Evolutionary conservation across 2,888 invertebrate species (phyloP).

Genomic region (Cordylochernes scorpioides): DNA sequence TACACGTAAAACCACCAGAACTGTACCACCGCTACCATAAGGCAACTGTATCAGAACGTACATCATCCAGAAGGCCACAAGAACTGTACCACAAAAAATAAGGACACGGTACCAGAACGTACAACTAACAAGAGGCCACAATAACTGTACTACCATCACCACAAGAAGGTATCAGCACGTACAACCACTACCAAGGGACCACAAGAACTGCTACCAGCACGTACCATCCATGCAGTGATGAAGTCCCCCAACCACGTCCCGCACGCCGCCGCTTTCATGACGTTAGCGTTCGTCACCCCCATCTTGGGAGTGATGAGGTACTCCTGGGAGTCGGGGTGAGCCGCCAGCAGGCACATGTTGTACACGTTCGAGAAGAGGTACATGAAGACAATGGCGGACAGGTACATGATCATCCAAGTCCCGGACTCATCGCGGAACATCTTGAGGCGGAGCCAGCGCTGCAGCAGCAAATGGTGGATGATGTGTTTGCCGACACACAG

Average conservation of each 20-base stretch:
- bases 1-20: too few relatives aligned
- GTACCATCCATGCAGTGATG: slow-evolving; percentile 27
- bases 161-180: too few relatives aligned
- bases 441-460: slow-evolving; percentile 23
- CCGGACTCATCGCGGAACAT: slow-evolving; percentile 28
- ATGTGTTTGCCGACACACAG: slow-evolving; percentile 25
- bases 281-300: slow-evolving; percentile 24
- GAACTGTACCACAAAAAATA: background rate
- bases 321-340: slow-evolving; percentile 18
- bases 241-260: slow-evolving; percentile 29
- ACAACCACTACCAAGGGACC: too few relatives aligned
- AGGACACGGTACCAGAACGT: background rate
- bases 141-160: too few relatives aligned
- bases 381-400: slow-evolving; percentile 24
- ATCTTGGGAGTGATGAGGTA: slow-evolving; percentile 24
- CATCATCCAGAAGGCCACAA: background rate
- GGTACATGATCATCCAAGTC: slow-evolving; percentile 28
- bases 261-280: slow-evolving; percentile 28
- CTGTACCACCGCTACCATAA: too few relatives aligned
- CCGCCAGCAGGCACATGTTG: slow-evolving; percentile 23
- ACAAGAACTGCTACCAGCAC: slow-evolving; percentile 3
- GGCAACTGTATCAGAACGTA: too few relatives aligned
- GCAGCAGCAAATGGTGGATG: slow-evolving; percentile 24
- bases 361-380: slow-evolving; percentile 27
- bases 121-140: background rate